A percentile compares a stretch with the other conserved stretches of the same genome.
Conservation (phyloP, 2,113 vertebrate genomes). For the Nerophis ophidion region DNA sequence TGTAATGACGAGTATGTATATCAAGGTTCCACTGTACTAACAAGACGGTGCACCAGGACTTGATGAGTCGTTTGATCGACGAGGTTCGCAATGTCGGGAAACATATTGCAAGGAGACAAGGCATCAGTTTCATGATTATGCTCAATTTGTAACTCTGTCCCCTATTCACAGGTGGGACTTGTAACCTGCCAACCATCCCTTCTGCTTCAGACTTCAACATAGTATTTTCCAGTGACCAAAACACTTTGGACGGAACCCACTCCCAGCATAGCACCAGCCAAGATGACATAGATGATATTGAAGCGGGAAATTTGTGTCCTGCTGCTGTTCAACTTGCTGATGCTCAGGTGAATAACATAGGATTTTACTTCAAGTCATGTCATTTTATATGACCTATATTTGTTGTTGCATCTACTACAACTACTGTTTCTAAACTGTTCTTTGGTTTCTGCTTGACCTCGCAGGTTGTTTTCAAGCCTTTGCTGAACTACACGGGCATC, state of each 20-base stretch:
- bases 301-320: conserved; percentile 89
- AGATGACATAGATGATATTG: conserved; percentile 86
- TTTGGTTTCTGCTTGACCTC: background rate
- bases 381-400: background rate
- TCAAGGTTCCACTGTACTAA: no score
- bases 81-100: no score
- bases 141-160: background rate
- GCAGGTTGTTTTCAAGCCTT: conserved; percentile 95
- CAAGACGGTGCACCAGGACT: no score
- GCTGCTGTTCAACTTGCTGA: conserved; percentile 97
- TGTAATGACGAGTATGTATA: no score
- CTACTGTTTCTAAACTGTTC: background rate
- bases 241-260: conserved; percentile 91
- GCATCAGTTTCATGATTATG: background rate
- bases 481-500: conserved; percentile 90
- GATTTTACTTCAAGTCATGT: background rate
- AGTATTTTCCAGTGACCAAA: conserved; percentile 92
- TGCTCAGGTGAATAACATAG: conserved; percentile 77
- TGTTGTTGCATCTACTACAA: background rate
- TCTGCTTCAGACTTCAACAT: conserved; percentile 97
- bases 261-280: conserved; percentile 96
- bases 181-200: conserved; percentile 92
- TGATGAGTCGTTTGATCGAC: no score
- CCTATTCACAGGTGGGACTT: conserved; percentile 72
- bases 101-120: background rate